Evolutionary conservation across 2,113 vertebrate genomes (phyloP), one percentile per base, ranked within the genome.

Genomic region (Puntigrus tetrazona): DNA sequence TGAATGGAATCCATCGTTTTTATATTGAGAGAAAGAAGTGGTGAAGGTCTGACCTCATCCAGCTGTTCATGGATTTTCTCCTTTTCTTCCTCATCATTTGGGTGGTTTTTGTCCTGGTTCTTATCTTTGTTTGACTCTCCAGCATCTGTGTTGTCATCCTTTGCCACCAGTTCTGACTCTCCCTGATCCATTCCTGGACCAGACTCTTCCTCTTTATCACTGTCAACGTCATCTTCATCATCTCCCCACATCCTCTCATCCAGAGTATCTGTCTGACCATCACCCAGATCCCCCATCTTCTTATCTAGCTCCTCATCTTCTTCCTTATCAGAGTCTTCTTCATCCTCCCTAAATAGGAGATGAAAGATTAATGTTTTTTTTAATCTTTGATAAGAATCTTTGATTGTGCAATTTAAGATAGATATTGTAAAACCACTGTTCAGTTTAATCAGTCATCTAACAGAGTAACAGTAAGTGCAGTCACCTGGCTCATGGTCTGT

Each of bases 171-270:
- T 88, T 97, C 94, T 2, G 97, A 96, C 84, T 97, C 95, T 13
- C 95, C 95, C 97, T 97, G 96, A 90, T 99, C 97, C 96, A 99
- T 95, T 88, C 98, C 98, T 84, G 95, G 94, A 76, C 98, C 97
- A 18, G 92, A 97, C 92, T 99, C 97, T 88, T 98, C 97, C 89
- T 95, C 92, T 88, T 95, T 94, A 75, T 93, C 94, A 47, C 91
- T 94, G 27, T 94, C 94, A 7, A 92, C 93, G 6, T 96, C 93
- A 0, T 96, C 94, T 0, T 97, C 89, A 0, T 96, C 95, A 87
- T 97, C 96, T 0, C 97, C 97, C 98, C 98, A 99, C 86, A 99
- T 95, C 76, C 97, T 95, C 92, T 99, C 98, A 90, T 99, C 97
- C 69, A 99, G 93, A 82, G 97, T 97, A 81, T 98, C 96, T 0